phyloP scores from a whole-genome alignment of 2,113 vertebrate species.

The Catharus bicknelli region DNA sequence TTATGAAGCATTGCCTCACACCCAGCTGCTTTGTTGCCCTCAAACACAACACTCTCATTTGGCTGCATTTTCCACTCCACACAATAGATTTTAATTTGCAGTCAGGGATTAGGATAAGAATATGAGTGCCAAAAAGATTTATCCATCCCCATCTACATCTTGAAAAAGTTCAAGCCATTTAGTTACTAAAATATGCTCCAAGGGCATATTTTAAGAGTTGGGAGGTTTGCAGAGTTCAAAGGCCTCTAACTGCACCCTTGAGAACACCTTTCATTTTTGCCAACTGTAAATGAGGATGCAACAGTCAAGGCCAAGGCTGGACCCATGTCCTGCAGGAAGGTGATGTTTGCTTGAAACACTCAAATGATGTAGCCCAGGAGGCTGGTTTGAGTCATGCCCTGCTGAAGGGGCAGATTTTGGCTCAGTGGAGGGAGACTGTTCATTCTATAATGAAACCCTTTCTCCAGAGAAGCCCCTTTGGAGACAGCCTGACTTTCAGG shows the following conservation, averaged over 20 bases:
- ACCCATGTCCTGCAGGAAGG: neutral
- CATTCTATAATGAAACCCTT: neutral
- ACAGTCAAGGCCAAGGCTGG: neutral
- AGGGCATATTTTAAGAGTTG: neutral
- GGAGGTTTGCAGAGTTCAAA: neutral
- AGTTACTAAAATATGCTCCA: neutral
- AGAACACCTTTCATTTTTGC: neutral
- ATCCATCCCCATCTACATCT: neutral
- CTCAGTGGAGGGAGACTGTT: neutral
- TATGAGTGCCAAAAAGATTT: neutral
- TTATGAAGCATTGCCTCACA: neutral
- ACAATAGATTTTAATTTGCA: neutral
- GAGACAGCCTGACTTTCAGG: neutral
- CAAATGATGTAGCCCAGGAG: neutral
- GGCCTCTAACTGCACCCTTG: neutral
- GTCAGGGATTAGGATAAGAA: accelerated
- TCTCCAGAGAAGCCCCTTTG: neutral
- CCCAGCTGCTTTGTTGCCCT: neutral
- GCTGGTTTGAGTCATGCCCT: neutral
- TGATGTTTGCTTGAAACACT: neutral
- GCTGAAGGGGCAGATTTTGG: neutral
- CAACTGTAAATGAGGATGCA: neutral
- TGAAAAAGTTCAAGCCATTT: neutral
- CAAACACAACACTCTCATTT: neutral
- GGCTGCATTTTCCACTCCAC: neutral